Conservation (phyloP, 2,797 vertebrate genomes). For the Buceros bicornis region DNA sequence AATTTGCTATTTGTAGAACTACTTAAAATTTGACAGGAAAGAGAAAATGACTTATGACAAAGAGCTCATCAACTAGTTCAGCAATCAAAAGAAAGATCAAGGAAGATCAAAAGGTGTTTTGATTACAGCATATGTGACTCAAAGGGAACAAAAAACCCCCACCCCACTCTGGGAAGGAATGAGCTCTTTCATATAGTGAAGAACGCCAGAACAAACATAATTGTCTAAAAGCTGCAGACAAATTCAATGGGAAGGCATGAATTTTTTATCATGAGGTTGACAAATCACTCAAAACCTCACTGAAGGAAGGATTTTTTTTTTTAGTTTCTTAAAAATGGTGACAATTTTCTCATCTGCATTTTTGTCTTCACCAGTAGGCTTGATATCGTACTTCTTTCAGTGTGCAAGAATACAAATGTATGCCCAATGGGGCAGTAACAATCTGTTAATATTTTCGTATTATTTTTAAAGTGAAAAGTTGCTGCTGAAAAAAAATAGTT, state of each 20-base stretch:
- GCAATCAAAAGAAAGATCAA: conserved; percentile 13
- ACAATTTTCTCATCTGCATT: conserved; percentile 31
- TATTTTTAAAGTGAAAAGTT: background rate
- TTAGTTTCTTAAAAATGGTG: background rate
- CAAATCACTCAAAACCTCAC: background rate
- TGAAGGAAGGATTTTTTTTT: background rate
- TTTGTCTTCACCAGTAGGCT: background rate
- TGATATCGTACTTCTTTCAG: background rate
- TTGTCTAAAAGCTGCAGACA: conserved; percentile 9
- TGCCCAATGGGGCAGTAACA: background rate
- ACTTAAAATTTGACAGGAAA: conserved; percentile 2
- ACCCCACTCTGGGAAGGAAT: background rate
- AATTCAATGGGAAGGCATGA: conserved; percentile 11
- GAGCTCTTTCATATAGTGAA: background rate
- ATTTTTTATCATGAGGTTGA: conserved; percentile 32
- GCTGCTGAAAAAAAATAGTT: background rate
- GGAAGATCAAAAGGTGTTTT: conserved; percentile 19
- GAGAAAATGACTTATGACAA: background rate
- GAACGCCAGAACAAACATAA: conserved; percentile 1
- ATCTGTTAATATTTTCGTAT: background rate
- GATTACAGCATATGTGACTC: background rate
- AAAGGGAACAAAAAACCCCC: background rate
- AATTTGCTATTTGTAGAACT: background rate
- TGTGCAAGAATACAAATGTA: background rate
- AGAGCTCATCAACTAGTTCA: background rate